These are phyloP conservation scores for Gopherus evgoodei DNA, from an alignment of 2,113 vertebrate species.

Conservation along the genomic window DNA sequence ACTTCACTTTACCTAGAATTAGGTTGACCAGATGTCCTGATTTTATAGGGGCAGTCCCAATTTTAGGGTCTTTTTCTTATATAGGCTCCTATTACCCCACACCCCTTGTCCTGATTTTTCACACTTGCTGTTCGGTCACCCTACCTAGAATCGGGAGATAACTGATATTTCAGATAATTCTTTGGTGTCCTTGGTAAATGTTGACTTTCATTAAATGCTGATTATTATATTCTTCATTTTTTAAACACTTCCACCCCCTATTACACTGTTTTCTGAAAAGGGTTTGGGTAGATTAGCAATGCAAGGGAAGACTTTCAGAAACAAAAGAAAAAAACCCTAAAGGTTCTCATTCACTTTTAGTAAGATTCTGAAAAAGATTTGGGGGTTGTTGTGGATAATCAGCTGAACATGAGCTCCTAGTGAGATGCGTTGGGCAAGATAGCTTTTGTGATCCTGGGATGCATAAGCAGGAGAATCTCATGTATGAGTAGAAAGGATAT, in stretches of 20 bases:
- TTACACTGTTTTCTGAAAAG: neutral
- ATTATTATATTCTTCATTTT: neutral
- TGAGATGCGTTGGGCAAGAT: neutral
- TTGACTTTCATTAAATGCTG: neutral
- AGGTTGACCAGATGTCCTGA: too few species aligned
- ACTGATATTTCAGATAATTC: neutral
- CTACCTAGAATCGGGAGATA: neutral
- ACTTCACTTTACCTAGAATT: neutral
- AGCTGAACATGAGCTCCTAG: neutral
- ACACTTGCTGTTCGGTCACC: too few species aligned
- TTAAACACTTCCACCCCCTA: neutral
- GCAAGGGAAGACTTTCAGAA: neutral
- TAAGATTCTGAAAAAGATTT: neutral
- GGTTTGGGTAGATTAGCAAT: neutral
- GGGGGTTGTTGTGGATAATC: neutral
- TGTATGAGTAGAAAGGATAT: neutral
- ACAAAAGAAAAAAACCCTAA: neutral
- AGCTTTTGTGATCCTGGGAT: neutral
- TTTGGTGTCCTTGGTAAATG: neutral
- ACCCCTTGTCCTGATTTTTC: too few species aligned
- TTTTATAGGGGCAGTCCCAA: too few species aligned
- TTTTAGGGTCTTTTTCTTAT: too few species aligned
- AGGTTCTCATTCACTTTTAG: neutral
- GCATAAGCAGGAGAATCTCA: neutral
- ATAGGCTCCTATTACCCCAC: too few species aligned